Evolutionary conservation across 2,113 vertebrate genomes (phyloP).

Genomic region (Tupaia chinensis): DNA sequence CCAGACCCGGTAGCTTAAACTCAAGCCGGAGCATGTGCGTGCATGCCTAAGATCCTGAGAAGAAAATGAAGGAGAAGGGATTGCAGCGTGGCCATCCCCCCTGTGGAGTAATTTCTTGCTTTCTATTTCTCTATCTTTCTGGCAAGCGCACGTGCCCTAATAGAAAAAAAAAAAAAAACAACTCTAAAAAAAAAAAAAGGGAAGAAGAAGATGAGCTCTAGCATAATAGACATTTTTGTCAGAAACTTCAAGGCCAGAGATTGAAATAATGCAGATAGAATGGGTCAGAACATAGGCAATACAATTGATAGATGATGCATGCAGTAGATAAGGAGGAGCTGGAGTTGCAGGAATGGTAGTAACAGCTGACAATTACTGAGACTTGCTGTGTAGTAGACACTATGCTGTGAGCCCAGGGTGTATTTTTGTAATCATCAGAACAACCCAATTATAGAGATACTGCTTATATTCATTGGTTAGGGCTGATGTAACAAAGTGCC

Average conservation of each 20-base stretch:
- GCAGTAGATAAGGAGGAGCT: not conserved
- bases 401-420: not conserved
- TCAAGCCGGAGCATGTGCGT: too few relatives aligned
- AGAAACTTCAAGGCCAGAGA: not conserved
- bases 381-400: not conserved
- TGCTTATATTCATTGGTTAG: not conserved
- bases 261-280: not conserved
- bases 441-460: not conserved
- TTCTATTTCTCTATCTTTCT: too few relatives aligned
- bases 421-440: not conserved
- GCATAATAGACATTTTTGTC: constrained; percentile 3
- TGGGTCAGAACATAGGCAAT: not conserved
- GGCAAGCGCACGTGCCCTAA: too few relatives aligned
- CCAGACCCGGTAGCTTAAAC: too few relatives aligned
- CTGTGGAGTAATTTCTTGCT: too few relatives aligned
- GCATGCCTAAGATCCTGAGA: too few relatives aligned
- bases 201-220: constrained; percentile 1
- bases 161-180: too few relatives aligned
- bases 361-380: not conserved
- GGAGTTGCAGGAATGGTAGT: not conserved
- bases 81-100: too few relatives aligned
- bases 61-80: too few relatives aligned
- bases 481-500: not conserved
- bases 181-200: too few relatives aligned
- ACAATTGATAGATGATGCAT: not conserved